Evolutionary conservation across 2,113 vertebrate genomes (phyloP).

Genomic region (Hemiprocne comata): DNA sequence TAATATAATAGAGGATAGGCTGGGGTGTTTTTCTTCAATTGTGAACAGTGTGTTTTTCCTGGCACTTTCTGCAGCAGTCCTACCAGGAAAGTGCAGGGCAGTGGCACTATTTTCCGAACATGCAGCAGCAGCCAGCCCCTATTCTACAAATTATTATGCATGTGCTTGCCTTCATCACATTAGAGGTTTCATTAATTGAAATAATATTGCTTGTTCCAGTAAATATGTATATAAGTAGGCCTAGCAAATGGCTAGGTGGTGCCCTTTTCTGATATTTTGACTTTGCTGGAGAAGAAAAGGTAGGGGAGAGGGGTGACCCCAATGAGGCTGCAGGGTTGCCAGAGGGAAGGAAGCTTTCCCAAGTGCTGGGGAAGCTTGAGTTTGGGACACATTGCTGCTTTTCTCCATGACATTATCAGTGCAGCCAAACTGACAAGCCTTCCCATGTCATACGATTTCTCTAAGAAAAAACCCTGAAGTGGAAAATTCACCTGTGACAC

Average conservation of each 20-base stretch:
- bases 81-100: neutral
- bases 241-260: neutral
- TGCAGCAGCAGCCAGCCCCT: rapidly evolving
- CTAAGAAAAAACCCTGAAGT: rapidly evolving
- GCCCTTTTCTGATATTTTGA: neutral
- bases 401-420: neutral
- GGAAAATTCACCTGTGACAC: neutral
- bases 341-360: neutral
- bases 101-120: neutral
- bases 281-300: neutral
- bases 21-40: neutral
- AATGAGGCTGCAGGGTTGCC: neutral
- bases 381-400: neutral
- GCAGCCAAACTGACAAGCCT: neutral
- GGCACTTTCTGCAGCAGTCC: neutral
- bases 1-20: neutral
- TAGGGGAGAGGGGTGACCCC: neutral
- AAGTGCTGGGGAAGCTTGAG: neutral
- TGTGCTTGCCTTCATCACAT: rapidly evolving
- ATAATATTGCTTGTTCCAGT: neutral
- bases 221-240: neutral
- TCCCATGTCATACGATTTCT: rapidly evolving
- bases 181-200: neutral
- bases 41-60: neutral
- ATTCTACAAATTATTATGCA: rapidly evolving